Evolutionary conservation across 2,888 invertebrate species (phyloP).

Genomic region (Lysandra bellargus): DNA sequence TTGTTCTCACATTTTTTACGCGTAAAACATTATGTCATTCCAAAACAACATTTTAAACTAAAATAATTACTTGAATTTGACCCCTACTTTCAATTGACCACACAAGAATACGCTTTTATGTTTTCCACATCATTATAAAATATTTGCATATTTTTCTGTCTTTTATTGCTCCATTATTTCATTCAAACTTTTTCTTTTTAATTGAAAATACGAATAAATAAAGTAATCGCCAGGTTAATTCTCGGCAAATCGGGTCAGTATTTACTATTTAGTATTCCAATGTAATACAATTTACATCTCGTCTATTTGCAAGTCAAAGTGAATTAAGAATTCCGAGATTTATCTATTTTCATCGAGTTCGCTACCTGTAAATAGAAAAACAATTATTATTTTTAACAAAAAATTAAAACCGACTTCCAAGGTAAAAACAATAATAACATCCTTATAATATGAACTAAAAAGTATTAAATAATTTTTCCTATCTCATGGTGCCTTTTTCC

Average conservation of each 20-base stretch:
- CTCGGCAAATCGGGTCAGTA: neutral
- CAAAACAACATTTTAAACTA: neutral
- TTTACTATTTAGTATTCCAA: slow-evolving; percentile 15
- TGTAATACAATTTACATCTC: slow-evolving; percentile 14
- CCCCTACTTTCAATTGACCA: neutral
- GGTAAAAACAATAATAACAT: too few relatives aligned
- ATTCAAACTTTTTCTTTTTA: neutral
- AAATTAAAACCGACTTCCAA: too few relatives aligned
- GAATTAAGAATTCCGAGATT: slow-evolving; percentile 13
- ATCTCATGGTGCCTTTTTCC: too few relatives aligned
- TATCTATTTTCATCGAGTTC: neutral
- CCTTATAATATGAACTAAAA: too few relatives aligned
- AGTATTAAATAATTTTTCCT: too few relatives aligned
- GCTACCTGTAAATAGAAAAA: neutral
- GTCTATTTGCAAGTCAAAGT: slow-evolving; percentile 18
- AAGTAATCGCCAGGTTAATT: neutral
- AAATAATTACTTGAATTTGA: neutral
- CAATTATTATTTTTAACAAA: neutral
- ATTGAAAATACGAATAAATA: neutral
- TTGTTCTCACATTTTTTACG: neutral
- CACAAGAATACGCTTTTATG: neutral
- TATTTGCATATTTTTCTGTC: neutral
- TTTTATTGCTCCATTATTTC: neutral
- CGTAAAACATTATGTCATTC: neutral
- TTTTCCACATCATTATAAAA: neutral